Evolutionary conservation across 2,888 invertebrate species (phyloP).

Genomic region (Apamea crenata): DNA sequence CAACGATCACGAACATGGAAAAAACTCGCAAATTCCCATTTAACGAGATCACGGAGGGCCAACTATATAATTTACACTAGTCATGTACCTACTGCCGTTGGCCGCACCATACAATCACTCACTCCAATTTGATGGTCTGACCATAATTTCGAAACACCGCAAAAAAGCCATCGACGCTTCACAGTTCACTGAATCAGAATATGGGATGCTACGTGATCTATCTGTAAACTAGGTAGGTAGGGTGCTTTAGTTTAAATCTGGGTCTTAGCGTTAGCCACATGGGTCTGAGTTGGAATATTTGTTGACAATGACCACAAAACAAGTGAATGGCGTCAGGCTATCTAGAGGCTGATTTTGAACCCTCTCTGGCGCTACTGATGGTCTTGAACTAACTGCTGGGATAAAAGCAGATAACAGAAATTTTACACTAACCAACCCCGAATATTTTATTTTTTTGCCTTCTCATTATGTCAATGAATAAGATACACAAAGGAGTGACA

Average conservation of each 20-base stretch:
- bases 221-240: background rate
- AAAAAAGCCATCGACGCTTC: conserved; percentile 51
- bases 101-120: conserved; percentile 47
- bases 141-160: conserved; percentile 60
- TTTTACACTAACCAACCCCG: background rate
- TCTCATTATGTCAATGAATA: background rate
- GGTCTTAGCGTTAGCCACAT: background rate
- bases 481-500: background rate
- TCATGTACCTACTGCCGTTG: conserved; percentile 9
- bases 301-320: background rate
- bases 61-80: conserved; percentile 54
- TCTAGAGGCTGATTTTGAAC: background rate
- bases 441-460: background rate
- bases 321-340: background rate
- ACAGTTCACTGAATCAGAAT: conserved; percentile 40
- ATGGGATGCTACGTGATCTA: conserved; percentile 46
- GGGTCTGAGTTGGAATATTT: background rate
- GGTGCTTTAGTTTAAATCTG: conserved; percentile 2
- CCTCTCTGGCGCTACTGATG: background rate
- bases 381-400: background rate
- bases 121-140: conserved; percentile 49
- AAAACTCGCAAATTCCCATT: conserved; percentile 36
- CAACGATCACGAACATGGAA: conserved; percentile 14
- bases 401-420: background rate
- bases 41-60: conserved; percentile 34